Evolutionary conservation across 1,140 invertebrate genomes (phyloP), one percentile per base, ranked within the genome.

Genomic region (Anagrus nilaparvatae): DNA sequence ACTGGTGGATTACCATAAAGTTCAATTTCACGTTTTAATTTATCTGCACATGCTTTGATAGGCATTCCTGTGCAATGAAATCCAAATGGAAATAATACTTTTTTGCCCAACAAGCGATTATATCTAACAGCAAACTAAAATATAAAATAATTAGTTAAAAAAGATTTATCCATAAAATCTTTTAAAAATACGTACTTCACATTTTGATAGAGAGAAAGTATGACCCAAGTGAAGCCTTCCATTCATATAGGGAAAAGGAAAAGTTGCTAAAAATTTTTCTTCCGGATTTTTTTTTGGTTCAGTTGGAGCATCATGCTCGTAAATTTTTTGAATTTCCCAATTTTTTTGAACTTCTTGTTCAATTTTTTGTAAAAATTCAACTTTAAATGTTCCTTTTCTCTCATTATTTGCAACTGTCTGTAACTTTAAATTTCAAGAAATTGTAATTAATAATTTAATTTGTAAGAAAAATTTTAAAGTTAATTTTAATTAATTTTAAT

Each of bases 201-300:
- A 92, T 75, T 99, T 99, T 27, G 93, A 94, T 20, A 98, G 59
- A 12, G 93, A 89, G 73, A 99, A 99, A 6, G 91, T 93, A 63
- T 99, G 97, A 1, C 97, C 97, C 34, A 99, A 70, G 76, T 99
- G 97, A 38, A 99, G 75, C 31, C 86, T 76, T 19, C 97, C 97
- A 79, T 99, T 99, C 96, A 99, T 99, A 56, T 99, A 99, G 1
- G 96, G 96, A 74, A 84, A 99, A 4, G 96, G 96, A 74, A 99
- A 99, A 7, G 91, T 97, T 10, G 81, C 84, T 25, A 97, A 70
- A 62, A 87, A 98, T 59, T 98, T 98, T 48, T 90, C 85, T 56
- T 84, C 63, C 12, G 63, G 40, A 20, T 63, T 69, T 38, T 72
- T 73, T 49, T 68, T 70, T 2, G 61, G 54, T 8, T 62, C 55